Base-by-base conservation (phyloP, 2,113 vertebrate species). In the Mus pahari region DNA sequence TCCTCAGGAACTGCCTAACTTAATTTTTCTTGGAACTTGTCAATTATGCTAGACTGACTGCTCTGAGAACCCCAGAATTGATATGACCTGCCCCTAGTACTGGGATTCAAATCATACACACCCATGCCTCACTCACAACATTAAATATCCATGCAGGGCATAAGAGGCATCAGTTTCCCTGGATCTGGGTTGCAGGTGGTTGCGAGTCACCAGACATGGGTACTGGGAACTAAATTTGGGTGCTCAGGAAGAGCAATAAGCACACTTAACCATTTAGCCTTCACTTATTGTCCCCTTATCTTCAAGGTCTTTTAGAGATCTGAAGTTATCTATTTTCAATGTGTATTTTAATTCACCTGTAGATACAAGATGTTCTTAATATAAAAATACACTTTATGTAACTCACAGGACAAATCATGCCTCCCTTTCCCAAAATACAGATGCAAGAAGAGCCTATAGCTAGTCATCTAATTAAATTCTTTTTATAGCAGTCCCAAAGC, bases 351-450 rank as follows among this genome's bases (percentile, higher is more conserved):
- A 87, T 79, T 96, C 70, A 94, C 53, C 39, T 96, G 17, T 75
- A 71, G 28, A 95, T n/a, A 66, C 10, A 92, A 88, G 13, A 77
- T 86, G 11, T 71, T 79, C 66, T 89, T 93, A 82, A 86, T 68
- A 95, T 94, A 97, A 96, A 95, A 95, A 90, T 87, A 89, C 39
- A 50, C 11, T 45, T 92, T 94, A 81, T 96, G 31, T 86, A 94
- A 91, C 36, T 36, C 53, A 89, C 87, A 96, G 60, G 6, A 95
- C 31, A 88, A 92, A 96, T 78, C 22, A n/a, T 94, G 45, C 2
- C 39, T 93, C 74, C 22, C 89, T 64, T 87, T 95, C 86, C 86
- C 45, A 94, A 97, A 94, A 92, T 42, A 87, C 3, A 95, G 62
- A 42, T 33, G 53, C 42, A 84, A 86, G 45, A 87, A 81, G 45